Base-by-base conservation (phyloP, 2,888 invertebrate species). In the Lasioglossum villosulum region DNA sequence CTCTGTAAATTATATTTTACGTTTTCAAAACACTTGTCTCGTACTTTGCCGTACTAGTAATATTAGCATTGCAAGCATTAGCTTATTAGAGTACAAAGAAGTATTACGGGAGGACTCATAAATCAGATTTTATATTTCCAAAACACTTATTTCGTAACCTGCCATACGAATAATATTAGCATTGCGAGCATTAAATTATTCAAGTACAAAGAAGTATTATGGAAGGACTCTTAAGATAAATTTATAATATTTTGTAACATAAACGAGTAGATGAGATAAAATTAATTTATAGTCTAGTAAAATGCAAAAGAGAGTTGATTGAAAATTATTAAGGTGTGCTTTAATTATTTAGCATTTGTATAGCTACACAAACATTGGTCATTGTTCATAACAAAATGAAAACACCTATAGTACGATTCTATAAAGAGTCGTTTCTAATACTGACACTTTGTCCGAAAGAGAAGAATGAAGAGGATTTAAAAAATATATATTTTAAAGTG, bases 391-490 rank as follows among this genome's bases (percentile, higher is more conserved):
- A 56, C 16, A 23, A 30, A 16, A 23, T 14, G 6, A 14, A 34
- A 72, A 72, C 14, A 72, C 14, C 42, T 52, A 3, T 8, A n/a
- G 19, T 70, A 30, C 74, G 48, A 63, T 8, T 27, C 59, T 48
- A 2, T 5, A 56, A 71, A 5, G 63, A 30, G n/a, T 19, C n/a
- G 12, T 70, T 63, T 45, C 19, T 8, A 23, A 2, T 71, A 74
- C 14, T 5, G 48, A 27, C 34, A 79, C 23, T 30, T 81, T 4
- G 16, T 83, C 78, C 66, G 30, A 82, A 27, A 70, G 72, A 76
- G 74, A 86, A 83, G 78, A 81, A 66, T 4, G 80, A 86, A 87
- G 81, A 87, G 76, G 80, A 86, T 80, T 77, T 16, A 39, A 5
- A 70, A 72, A 63, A 56, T 48, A 66, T 76, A 66, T 73, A 66